Evolutionary conservation across 2,797 vertebrate species (phyloP), one percentile per base, ranked within the genome.

Genomic region (Momotus momota): DNA sequence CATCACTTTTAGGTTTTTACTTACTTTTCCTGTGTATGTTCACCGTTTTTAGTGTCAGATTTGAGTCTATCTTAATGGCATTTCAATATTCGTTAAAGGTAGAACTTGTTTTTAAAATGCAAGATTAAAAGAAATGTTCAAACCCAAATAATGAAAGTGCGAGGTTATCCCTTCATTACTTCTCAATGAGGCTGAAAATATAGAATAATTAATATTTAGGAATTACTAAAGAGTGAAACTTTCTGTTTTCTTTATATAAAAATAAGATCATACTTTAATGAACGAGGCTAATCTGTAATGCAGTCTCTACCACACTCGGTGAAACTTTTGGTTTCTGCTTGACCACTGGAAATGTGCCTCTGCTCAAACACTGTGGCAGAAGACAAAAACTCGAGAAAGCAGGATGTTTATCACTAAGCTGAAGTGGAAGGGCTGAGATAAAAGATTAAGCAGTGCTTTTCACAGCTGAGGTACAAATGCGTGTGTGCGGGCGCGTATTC

Each of bases 281-380:
- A 82, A 58, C 1, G 2, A 69, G n/a, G 15, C 21, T 64, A 52
- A 21, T 67, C 43, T 78, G 38, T 43, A 33, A 9, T 15, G 25
- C n/a, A 38, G 21, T 64, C 7, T 21, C 81, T 40, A 16, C 64
- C 0, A 0, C 23, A 6, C 10, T 49, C 19, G 61, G 29, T 0
- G 0, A 86, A 91, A 74, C 14, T 49, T 17, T 21, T 35, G 23
- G 41, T 57, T 91, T 87, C 45, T 94, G 31, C 33, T 23, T 82
- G 35, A 87, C 23, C 52, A 91, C 91, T 65, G 61, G 45, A 82
- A 90, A 27, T 14, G 29, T 0, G 0, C 15, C 20, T 54, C 29
- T 61, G 38, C 41, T 88, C 49, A 51, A 55, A 43, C 40, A 22
- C 21, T 43, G n/a, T 40, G 48, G 61, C 26, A 7, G 41, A 86